Base-by-base conservation (phyloP, 1,140 invertebrate genomes). In the Plutomurus gul region DNA sequence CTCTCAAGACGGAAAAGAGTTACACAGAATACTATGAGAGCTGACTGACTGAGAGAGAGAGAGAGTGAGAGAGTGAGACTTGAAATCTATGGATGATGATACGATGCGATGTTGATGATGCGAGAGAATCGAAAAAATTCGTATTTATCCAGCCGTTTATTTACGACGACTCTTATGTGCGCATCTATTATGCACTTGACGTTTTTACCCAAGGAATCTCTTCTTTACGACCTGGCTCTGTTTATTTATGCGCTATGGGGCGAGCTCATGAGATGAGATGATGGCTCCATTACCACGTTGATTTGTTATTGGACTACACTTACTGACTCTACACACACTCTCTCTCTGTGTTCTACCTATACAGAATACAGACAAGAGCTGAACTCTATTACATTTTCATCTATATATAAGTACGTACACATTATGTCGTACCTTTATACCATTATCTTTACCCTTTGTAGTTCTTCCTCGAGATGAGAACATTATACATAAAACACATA, bases 121-220 rank as follows among this genome's bases (percentile, higher is more conserved):
- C 25, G 33, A 39, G 33, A 56, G 74, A 60, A 60, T 60, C 47
- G 74, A 60, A 76, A 56, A 51, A 76, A 76, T 51, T 56, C n/a
- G 49, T 76, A 76, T 76, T 76, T 76, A 76, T 76, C 75, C 75
- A 76, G 30, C 22, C 27, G 37, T 65, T 76, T 76, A 76, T 76
- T 76, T 76, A 76, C 75, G 75, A 76, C 43, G 75, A 76, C 75
- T 76, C 47, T 30, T 46, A 76, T 76, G 75, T 27, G 30, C 49
- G 43, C 75, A 76, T 76, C 75, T 76, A 76, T 76, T 76, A 76
- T 65, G 4, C n/a, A 37, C 75, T 40, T 60, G 75, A 76, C 75
- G 51, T 76, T 40, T 60, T 60, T n/a, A 56, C 47, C 74, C 47
- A 60, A 60, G 3, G 51, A 65, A 56, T 76, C 49, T 60, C 30